Evolutionary conservation across 2,113 vertebrate genomes (phyloP).

Genomic region (Nycticorax nycticorax): DNA sequence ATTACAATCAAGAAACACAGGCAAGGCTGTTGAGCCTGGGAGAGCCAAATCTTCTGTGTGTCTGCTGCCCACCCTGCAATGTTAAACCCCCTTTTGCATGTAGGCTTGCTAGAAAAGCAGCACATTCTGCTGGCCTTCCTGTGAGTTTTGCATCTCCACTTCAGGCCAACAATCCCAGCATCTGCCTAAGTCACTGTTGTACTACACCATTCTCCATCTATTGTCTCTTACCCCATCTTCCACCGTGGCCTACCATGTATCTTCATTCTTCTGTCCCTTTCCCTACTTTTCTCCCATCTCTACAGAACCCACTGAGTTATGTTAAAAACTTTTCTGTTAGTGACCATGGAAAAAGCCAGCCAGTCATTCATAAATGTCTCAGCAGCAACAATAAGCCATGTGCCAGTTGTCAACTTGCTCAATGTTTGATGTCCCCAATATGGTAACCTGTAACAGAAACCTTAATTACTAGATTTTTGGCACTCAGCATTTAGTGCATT

Average conservation of each 20-base stretch:
- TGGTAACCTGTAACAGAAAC: background rate
- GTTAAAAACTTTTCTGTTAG: background rate
- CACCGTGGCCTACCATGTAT: background rate
- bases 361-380: background rate
- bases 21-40: background rate
- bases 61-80: background rate
- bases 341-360: background rate
- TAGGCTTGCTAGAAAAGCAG: background rate
- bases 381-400: background rate
- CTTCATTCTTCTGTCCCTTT: background rate
- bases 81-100: background rate
- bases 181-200: background rate
- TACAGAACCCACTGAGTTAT: background rate
- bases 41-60: background rate
- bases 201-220: background rate
- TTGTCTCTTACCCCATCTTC: background rate
- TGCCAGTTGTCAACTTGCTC: background rate
- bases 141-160: background rate
- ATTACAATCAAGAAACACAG: background rate
- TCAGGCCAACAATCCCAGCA: background rate
- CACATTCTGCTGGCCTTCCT: background rate
- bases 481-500: background rate
- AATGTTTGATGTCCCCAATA: background rate
- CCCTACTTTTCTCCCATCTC: background rate
- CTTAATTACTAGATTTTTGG: background rate